Base-by-base conservation (phyloP, 2,888 invertebrate genomes). In the Brenthis ino region DNA sequence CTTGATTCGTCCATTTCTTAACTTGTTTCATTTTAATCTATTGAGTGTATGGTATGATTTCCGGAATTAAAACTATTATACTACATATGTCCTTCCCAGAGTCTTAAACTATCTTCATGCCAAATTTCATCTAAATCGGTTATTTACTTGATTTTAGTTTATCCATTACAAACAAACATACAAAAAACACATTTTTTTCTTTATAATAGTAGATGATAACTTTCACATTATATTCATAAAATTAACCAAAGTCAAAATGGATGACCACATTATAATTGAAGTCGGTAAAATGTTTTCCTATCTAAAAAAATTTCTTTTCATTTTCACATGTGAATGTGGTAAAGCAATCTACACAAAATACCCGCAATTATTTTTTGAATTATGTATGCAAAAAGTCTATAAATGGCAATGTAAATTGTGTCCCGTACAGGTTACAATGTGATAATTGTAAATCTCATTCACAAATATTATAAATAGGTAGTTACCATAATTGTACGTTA, bases 241-340 rank as follows among this genome's bases (percentile, higher is more conserved):
- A 63, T 16, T 53, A 50, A 13, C 47, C 51, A 51, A 28, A 60
- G 33, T 61, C 28, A 61, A 28, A 51, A 50, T 20, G 33, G 20
- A 33, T 11, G 51, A 63, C 63, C 53, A 6, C 63, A 53, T 37
- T 43, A 63, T 20, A 63, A 51, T 37, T 63, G n/a, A 53, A 24
- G 53, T 53, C 20, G 53, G 53, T 53, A 53, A 63, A 63, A 63
- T 63, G 43, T 63, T 63, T 64, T 64, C 55, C 64, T 57, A 47
- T 16, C 16, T 28, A 14, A 53, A 56, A 57, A 64, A 64, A 57
- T 64, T 53, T 47, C 57, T 33, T 68, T 51, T 57, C 67, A 64
- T 64, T 64, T 64, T 68, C 64, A 57, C 64, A 57, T 57, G 51
- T 64, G 13, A 57, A 64, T 64, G 57, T 57, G 64, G 64, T 33